Evolutionary conservation across 1,140 invertebrate genomes (phyloP).

Genomic region (Oryctes rhinoceros): DNA sequence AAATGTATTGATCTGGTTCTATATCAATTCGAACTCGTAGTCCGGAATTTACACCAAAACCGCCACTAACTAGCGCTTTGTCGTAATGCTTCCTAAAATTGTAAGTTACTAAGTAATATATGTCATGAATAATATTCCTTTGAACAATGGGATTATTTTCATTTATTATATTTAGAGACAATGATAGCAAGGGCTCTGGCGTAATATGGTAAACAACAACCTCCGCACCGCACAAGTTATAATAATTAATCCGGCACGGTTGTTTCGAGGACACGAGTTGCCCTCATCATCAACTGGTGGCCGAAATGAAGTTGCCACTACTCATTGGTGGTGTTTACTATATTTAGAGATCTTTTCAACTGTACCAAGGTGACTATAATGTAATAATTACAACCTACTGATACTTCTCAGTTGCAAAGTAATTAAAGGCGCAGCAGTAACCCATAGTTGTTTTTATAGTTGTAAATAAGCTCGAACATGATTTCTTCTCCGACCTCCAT

Average conservation of each 20-base stretch:
- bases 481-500: conserved; percentile 14
- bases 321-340: too few species aligned
- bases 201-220: too few species aligned
- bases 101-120: background rate
- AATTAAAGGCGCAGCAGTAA: conserved; percentile 40
- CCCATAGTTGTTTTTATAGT: conserved; percentile 14
- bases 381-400: background rate
- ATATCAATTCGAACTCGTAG: conserved; percentile 11
- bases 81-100: conserved; percentile 9
- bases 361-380: too few species aligned
- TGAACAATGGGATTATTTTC: background rate
- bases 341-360: too few species aligned
- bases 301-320: too few species aligned
- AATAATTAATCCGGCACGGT: too few species aligned
- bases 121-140: background rate
- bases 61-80: background rate
- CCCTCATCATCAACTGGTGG: too few species aligned
- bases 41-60: conserved; percentile 27
- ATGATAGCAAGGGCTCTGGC: too few species aligned
- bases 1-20: conserved; percentile 27
- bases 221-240: too few species aligned
- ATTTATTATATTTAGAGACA: background rate
- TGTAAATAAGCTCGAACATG: conserved; percentile 11
- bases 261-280: too few species aligned
- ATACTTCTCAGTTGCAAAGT: background rate